These are phyloP conservation scores for Cottoperca gobio DNA, from an alignment of 2,797 vertebrate species.

Conservation along the genomic window DNA sequence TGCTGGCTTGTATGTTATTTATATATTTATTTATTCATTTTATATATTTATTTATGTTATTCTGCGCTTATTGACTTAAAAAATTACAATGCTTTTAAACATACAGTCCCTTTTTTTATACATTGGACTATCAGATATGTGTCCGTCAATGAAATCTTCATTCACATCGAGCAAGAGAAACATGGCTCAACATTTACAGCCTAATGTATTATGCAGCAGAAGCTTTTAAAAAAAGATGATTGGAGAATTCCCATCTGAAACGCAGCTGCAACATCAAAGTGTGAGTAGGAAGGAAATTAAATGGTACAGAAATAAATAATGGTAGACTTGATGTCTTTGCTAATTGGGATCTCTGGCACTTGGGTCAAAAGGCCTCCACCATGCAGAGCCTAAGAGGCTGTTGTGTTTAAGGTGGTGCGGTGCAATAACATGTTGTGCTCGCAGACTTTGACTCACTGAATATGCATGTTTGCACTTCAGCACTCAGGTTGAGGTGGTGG, in stretches of 20 bases:
- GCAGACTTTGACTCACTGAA: neutral
- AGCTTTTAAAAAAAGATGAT: constrained; percentile 76
- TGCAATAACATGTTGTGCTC: constrained; percentile 24
- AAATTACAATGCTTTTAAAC: constrained; percentile 29
- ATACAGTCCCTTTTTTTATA: constrained; percentile 11
- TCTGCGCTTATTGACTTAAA: constrained; percentile 35
- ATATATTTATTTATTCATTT: no score
- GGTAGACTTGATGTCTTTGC: constrained; percentile 76
- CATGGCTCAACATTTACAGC: constrained; percentile 71
- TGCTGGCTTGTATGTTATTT: no score
- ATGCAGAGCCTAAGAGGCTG: constrained; percentile 22
- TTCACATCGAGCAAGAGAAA: constrained; percentile 49
- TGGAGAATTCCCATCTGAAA: constrained; percentile 77
- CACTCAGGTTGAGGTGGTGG: neutral
- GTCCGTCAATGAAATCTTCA: constrained; percentile 58
- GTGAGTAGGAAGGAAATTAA: constrained; percentile 78
- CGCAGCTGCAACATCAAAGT: constrained; percentile 77
- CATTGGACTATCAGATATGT: constrained; percentile 17
- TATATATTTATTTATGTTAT: no score
- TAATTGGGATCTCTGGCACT: constrained; percentile 78
- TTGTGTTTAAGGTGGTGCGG: constrained; percentile 17
- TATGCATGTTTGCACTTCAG: neutral
- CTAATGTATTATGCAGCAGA: constrained; percentile 75
- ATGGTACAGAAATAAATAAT: constrained; percentile 79
- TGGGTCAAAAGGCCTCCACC: constrained; percentile 67